These are phyloP conservation scores for Pao palembangensis DNA, from an alignment of 2,113 vertebrate genomes.

Conservation along the genomic window DNA sequence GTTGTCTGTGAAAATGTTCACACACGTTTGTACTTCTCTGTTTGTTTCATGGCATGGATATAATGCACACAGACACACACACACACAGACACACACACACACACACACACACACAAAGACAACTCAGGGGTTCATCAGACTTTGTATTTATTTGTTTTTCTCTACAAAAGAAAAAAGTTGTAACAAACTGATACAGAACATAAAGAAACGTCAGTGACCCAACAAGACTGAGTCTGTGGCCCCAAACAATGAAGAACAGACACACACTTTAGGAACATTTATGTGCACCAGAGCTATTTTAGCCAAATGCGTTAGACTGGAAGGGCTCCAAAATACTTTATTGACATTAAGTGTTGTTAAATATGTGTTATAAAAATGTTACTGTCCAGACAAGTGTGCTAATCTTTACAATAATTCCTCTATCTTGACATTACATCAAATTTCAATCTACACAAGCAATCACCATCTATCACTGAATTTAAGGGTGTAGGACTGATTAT, in stretches of 20 bases:
- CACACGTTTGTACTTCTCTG: too few relatives aligned
- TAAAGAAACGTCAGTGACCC: background rate
- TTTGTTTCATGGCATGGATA: too few relatives aligned
- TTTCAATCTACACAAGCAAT: background rate
- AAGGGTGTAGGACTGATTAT: background rate
- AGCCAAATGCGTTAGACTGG: too few relatives aligned
- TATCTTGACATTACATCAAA: too few relatives aligned
- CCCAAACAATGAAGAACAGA: slow-evolving; percentile 9
- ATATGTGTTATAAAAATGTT: too few relatives aligned
- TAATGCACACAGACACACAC: too few relatives aligned
- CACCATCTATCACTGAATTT: background rate
- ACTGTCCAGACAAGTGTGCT: too few relatives aligned
- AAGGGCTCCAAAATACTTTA: too few relatives aligned
- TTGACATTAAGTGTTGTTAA: too few relatives aligned
- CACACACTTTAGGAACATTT: slow-evolving; percentile 11
- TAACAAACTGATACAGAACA: background rate
- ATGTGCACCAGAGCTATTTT: background rate
- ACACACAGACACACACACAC: background rate
- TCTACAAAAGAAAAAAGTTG: background rate
- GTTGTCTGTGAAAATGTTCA: too few relatives aligned
- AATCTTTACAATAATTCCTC: too few relatives aligned
- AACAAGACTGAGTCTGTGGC: slow-evolving; percentile 18
- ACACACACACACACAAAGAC: too few relatives aligned
- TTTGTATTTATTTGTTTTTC: background rate
- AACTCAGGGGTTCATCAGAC: background rate